Evolutionary conservation across 2,888 invertebrate species (phyloP).

Genomic region (Morpho helenor): DNA sequence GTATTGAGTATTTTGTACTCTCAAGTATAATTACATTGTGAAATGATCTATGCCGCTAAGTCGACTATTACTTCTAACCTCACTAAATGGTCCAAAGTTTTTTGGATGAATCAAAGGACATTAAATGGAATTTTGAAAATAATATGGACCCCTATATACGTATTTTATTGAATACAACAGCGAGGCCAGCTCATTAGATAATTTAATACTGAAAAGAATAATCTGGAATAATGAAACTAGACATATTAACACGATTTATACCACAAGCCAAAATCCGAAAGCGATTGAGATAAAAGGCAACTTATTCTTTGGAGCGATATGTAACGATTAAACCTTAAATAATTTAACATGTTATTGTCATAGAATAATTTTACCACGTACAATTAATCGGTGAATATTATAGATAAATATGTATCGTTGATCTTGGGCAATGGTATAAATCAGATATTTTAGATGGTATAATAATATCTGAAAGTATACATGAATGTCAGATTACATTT

Average conservation of each 20-base stretch:
- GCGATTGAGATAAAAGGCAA: conserved; percentile 29
- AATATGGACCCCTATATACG: conserved; percentile 35
- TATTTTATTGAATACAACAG: conserved; percentile 37
- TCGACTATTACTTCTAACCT: conserved; percentile 47
- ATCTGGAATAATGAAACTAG: conserved; percentile 26
- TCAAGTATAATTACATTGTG: conserved; percentile 46
- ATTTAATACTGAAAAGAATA: conserved; percentile 41
- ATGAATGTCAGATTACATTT: conserved; percentile 56
- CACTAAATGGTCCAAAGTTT: conserved; percentile 63
- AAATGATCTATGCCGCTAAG: conserved; percentile 60
- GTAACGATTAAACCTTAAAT: conserved; percentile 32
- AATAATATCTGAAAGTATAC: conserved; percentile 52
- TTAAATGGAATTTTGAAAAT: conserved; percentile 29
- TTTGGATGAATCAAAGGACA: conserved; percentile 45
- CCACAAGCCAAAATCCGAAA: conserved; percentile 59
- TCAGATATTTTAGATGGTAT: conserved; percentile 43
- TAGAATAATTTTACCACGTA: conserved; percentile 38
- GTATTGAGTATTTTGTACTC: conserved; percentile 51
- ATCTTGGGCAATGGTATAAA: conserved; percentile 60
- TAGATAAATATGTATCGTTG: conserved; percentile 39
- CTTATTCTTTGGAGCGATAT: conserved; percentile 27
- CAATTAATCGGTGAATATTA: conserved; percentile 30
- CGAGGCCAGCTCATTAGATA: conserved; percentile 52
- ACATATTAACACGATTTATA: conserved; percentile 37
- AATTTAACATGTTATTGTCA: conserved; percentile 44